phyloP scores from a whole-genome alignment of 2,113 vertebrate species.

The Pteronura brasiliensis region DNA sequence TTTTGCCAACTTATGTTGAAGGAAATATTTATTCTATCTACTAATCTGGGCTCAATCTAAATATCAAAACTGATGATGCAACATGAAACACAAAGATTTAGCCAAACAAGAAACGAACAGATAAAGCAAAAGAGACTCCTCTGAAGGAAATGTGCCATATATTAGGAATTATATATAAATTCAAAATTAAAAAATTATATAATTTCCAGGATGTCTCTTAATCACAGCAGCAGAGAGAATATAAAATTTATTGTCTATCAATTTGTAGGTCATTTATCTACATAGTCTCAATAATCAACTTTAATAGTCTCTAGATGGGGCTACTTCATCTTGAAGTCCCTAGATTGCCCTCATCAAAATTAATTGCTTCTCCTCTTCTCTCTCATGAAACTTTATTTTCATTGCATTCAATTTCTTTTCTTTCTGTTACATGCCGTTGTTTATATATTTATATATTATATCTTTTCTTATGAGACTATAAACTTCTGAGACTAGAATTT shows the following conservation, averaged over 20 bases:
- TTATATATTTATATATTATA: background rate
- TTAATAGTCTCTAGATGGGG: background rate
- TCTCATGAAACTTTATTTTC: background rate
- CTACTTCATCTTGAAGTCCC: background rate
- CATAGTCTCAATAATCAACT: background rate
- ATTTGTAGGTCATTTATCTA: background rate
- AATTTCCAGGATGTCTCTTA: background rate
- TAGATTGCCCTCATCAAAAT: background rate
- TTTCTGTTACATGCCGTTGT: background rate
- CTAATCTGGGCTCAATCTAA: slow-evolving; percentile 51
- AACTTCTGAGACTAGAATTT: background rate
- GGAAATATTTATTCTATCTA: slow-evolving; percentile 45
- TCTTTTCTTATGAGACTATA: background rate
- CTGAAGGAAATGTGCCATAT: background rate
- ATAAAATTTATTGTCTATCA: background rate
- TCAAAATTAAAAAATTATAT: background rate
- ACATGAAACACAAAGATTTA: slow-evolving; percentile 27
- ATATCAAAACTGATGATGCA: slow-evolving; percentile 53
- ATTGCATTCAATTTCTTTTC: background rate
- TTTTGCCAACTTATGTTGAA: slow-evolving; percentile 45
- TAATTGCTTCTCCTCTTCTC: background rate
- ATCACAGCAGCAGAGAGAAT: background rate
- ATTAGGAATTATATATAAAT: background rate
- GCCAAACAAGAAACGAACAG: slow-evolving; percentile 36
- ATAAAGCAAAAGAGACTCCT: background rate